Base-by-base conservation (phyloP, 2,888 invertebrate genomes). In the Xylophagus ater region DNA sequence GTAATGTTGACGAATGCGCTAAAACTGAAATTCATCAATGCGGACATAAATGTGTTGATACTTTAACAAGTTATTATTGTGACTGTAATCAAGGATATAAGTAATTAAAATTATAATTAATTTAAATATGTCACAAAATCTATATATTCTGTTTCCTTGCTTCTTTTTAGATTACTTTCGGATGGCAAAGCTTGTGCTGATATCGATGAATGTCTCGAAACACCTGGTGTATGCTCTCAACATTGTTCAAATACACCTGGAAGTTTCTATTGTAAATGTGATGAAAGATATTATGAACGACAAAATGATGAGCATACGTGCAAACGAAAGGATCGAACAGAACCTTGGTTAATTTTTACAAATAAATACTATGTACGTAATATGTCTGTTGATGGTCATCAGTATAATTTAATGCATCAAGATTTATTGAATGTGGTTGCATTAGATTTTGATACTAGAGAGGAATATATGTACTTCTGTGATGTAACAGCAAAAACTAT, bases 361-460 rank as follows among this genome's bases (percentile, higher is more conserved):
- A 98, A 98, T 60, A 92, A 94, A 56, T 97, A 97, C 62, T 98
- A 98, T 63, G 83, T 98, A 2, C 73, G 97, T 37, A 94, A 96
- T 55, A 86, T 98, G 79, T 88, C 93, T 0, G 73, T 80, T 0
- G 94, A 96, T 58, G 96, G 90, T 0, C 67, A 73, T 4, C 68
- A 75, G 8, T 94, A 94, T 59, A 84, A 80, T 53, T 70, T 93
- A 12, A 79, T 93, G 53, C 88, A 92, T 54, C 92, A 93, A 62
- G 96, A 96, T 57, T 74, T 97, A 15, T 84, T 92, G 70, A 97
- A 96, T 58, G 94, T 93, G 0, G 96, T 97, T 0, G 94, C 96
- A 0, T 71, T 98, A 30, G 97, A 98, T 58, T 94, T 89, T 55
- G 94, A 97, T 59, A 76, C 81, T 47, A 66, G 73, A 34, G 83